Base-by-base conservation (phyloP, 2,797 vertebrate genomes). In the Bucorvus abyssinicus region DNA sequence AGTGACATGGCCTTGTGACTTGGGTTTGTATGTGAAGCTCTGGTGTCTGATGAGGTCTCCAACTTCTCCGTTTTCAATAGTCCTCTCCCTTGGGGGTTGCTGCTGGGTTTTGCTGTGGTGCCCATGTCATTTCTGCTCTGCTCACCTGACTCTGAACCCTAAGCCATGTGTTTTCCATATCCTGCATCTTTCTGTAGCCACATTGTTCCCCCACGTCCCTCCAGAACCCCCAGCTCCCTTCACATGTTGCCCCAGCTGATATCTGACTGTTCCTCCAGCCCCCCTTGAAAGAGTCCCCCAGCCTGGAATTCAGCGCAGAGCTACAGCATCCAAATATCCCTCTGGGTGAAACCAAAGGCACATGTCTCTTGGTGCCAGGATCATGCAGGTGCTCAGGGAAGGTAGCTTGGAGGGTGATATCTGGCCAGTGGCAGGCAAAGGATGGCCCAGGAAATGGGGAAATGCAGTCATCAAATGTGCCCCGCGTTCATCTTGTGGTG, bases 401-500 rank as follows among this genome's bases (percentile, higher is more conserved):
- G 22, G 60, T 5, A 50, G 53, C 74, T 55, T 19, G 40, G 71
- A 47, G 45, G 26, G 22, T 60, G 42, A 7, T 82, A 26, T 61
- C 50, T 81, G 74, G 53, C 18, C 36, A 30, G 57, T 9, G 69
- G 34, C 57, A 81, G 69, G 75, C 69, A 84, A 44, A 91, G 21
- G 60, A 7, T 47, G 27, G 21, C n/a, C 30, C 13, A 59, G 38
- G n/a, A 57, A 77, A 20, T 0, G 5, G 64, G 53, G 45, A 81
- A 64, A 17, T 52, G 45, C 34, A n/a, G 9, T 59, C 36, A 44
- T 5, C 38, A 47, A 15, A n/a, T 0, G 0, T 27, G 40, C 65
- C 4, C 32, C 36, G 30, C 5, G 0, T 32, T 75, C 15, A 1
- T 40, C n/a, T 77, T 16, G 15, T 29, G 61, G 14, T 69, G 34